Conservation (phyloP, 1,140 invertebrate species). For the Musca domestica region DNA sequence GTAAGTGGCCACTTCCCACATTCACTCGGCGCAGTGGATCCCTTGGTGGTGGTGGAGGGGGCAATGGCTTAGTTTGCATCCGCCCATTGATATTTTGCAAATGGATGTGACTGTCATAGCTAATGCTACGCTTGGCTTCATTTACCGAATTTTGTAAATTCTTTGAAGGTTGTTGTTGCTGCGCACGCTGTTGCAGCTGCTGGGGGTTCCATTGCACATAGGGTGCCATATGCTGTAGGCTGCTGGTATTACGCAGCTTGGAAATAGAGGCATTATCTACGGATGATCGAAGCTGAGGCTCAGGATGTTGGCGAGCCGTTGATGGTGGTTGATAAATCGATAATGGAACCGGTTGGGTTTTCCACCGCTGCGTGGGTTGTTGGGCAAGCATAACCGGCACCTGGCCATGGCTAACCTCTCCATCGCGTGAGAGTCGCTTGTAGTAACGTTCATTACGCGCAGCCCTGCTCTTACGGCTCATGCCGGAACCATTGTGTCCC, state of each 20-base stretch:
- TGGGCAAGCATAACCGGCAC: conserved; percentile 24
- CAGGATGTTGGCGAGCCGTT: neutral
- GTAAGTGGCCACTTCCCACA: conserved; percentile 27
- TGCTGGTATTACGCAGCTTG: conserved; percentile 24
- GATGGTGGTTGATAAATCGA: conserved; percentile 42
- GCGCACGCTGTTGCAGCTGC: conserved; percentile 26
- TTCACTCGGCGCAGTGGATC: conserved; percentile 62
- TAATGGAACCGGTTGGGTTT: conserved; percentile 47
- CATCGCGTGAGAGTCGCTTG: conserved; percentile 70
- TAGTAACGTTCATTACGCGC: conserved; percentile 77
- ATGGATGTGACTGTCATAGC: conserved; percentile 51
- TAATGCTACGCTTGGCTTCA: conserved; percentile 49
- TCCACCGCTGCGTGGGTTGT: conserved; percentile 37
- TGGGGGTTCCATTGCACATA: conserved; percentile 40
- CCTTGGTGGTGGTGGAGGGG: conserved; percentile 66
- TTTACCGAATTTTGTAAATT: conserved; percentile 40
- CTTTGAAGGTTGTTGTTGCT: conserved; percentile 8
- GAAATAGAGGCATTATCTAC: neutral
- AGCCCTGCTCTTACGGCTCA: conserved; percentile 59
- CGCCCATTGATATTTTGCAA: conserved; percentile 37
- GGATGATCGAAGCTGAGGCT: neutral
- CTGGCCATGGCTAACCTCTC: conserved; percentile 40
- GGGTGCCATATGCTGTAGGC: conserved; percentile 28
- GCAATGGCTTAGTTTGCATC: conserved; percentile 55
- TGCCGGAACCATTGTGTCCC: conserved; percentile 48